These are phyloP conservation scores for Coccyzus lansbergi DNA, from an alignment of 2,797 vertebrate genomes.

Conservation along the genomic window DNA sequence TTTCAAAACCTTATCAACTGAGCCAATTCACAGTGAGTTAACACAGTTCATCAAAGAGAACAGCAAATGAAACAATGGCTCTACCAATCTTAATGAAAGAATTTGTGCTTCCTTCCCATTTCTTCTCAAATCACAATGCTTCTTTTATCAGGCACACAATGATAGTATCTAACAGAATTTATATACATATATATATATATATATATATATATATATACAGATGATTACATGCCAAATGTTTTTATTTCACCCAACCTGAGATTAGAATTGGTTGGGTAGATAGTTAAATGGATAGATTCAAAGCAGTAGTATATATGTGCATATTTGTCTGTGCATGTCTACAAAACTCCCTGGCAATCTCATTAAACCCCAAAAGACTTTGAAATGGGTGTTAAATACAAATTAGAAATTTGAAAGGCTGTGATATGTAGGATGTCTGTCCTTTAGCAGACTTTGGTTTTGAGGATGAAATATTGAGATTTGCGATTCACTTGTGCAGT, in stretches of 20 bases:
- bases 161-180: not conserved
- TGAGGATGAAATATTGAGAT: conserved; percentile 51
- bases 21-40: not conserved
- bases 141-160: not conserved
- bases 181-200: too few species aligned
- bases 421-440: not conserved
- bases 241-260: not conserved
- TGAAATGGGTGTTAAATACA: not conserved
- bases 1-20: not conserved
- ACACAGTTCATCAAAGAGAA: not conserved
- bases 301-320: not conserved
- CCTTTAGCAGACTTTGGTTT: conserved; percentile 22
- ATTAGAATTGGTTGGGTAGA: not conserved
- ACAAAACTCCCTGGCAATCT: not conserved
- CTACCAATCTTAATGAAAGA: not conserved
- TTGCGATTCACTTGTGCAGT: conserved; percentile 2
- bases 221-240: not conserved
- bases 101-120: not conserved
- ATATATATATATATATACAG: not conserved
- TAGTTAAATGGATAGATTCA: not conserved
- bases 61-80: not conserved
- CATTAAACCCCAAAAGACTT: not conserved
- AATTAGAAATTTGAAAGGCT: not conserved
- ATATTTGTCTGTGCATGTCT: not conserved
- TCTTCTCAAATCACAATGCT: not conserved